Conservation (phyloP, 2,797 vertebrate genomes). For the Rhinogobio ventralis region DNA sequence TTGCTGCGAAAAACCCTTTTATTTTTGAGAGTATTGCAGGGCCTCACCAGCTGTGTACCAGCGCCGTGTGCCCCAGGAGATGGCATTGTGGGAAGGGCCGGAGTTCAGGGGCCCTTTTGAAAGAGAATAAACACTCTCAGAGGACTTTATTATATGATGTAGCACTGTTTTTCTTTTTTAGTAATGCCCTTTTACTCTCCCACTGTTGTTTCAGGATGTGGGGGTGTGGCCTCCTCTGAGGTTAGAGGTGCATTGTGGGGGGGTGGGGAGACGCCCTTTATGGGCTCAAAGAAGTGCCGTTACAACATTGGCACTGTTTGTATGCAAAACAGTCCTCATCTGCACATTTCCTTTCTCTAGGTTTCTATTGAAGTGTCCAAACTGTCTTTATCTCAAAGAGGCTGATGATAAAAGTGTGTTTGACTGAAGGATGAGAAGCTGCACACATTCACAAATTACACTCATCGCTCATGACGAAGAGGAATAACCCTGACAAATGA, state of each 20-base stretch:
- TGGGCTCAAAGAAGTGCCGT: slow-evolving; percentile 46
- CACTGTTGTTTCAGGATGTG: slow-evolving; percentile 1
- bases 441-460: neutral
- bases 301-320: slow-evolving; percentile 50
- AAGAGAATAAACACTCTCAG: neutral
- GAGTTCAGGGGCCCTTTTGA: slow-evolving; percentile 38
- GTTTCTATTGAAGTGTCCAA: slow-evolving; percentile 5
- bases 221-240: slow-evolving; percentile 3
- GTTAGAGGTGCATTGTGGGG: slow-evolving; percentile 38
- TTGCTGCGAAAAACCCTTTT: neutral
- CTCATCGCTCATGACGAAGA: neutral
- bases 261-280: neutral
- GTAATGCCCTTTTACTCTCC: neutral
- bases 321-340: slow-evolving; percentile 57
- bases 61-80: slow-evolving; percentile 21
- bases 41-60: slow-evolving; percentile 48
- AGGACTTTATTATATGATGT: slow-evolving; percentile 38
- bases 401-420: slow-evolving; percentile 44
- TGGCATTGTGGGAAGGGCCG: slow-evolving; percentile 40
- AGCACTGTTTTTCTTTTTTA: neutral
- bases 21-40: neutral
- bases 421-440: neutral
- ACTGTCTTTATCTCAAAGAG: slow-evolving; percentile 49
- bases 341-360: slow-evolving; percentile 25
- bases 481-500: neutral